These are phyloP conservation scores for Ophiothrix spiculata DNA, from an alignment of 35 echinoderm and acorn worm species.

Conservation along the genomic window DNA sequence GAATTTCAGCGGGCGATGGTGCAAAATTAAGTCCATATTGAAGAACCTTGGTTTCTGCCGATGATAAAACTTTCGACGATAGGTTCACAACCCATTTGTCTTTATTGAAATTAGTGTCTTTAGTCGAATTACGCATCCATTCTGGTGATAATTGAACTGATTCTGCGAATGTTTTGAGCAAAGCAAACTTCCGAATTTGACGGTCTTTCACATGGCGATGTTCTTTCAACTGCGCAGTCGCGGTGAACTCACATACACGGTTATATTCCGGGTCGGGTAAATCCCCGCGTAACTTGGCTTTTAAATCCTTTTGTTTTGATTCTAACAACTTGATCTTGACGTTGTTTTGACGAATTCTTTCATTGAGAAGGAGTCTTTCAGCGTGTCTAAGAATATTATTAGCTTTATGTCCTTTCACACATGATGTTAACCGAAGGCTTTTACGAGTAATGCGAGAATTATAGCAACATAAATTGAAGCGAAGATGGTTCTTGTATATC, in stretches of 20 bases:
- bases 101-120: not conserved
- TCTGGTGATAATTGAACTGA: not conserved
- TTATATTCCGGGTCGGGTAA: not conserved
- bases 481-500: not conserved
- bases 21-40: not conserved
- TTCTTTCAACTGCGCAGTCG: not conserved
- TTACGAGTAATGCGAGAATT: not conserved
- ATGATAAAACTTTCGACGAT: not conserved
- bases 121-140: not conserved
- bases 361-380: not conserved
- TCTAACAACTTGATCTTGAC: not conserved
- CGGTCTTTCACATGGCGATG: not conserved
- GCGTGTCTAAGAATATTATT: not conserved
- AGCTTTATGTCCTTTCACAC: not conserved
- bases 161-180: not conserved
- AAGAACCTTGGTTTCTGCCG: not conserved
- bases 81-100: not conserved
- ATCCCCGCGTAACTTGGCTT: not conserved
- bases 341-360: conserved; percentile 6
- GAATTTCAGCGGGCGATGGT: not conserved
- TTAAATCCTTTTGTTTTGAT: conserved; percentile 7
- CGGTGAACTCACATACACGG: not conserved
- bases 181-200: not conserved
- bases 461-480: not conserved
- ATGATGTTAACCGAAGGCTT: not conserved